Evolutionary conservation across 1,140 invertebrate species (phyloP).

Genomic region (Paramacrobiotus metropolitanus): DNA sequence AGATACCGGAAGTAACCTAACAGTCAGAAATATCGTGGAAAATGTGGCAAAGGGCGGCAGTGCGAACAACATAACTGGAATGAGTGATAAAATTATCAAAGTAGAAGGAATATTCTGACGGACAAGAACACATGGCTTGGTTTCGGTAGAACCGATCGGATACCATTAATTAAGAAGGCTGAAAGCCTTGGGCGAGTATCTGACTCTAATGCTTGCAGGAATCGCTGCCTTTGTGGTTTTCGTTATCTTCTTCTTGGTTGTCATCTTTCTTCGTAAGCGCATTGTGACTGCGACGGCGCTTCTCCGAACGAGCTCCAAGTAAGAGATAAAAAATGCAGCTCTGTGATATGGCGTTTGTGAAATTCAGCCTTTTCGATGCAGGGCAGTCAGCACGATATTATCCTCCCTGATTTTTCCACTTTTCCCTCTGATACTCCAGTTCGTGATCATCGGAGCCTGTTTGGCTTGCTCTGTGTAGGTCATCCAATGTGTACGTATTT

Average conservation of each 20-base stretch:
- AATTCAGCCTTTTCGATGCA: conserved; percentile 25
- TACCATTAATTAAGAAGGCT: not conserved
- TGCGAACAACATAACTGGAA: too few species aligned
- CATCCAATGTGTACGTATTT: conserved; percentile 15
- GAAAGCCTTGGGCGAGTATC: too few species aligned
- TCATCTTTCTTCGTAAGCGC: conserved; percentile 57
- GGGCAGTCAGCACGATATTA: conserved; percentile 57
- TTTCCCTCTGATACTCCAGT: conserved; percentile 58
- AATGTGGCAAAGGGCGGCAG: too few species aligned
- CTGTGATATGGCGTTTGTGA: not conserved
- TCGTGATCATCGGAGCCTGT: conserved; percentile 44
- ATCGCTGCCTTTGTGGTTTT: conserved; percentile 36
- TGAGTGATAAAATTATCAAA: too few species aligned
- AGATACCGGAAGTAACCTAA: too few species aligned
- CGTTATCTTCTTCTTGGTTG: conserved; percentile 41
- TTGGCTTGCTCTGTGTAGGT: conserved; percentile 37
- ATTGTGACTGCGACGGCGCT: conserved; percentile 69
- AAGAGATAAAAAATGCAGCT: conserved; percentile 7
- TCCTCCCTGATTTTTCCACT: conserved; percentile 71
- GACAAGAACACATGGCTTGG: not conserved
- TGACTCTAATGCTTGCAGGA: not conserved
- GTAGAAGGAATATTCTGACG: not conserved
- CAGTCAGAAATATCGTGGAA: too few species aligned
- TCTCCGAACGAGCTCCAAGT: conserved; percentile 50
- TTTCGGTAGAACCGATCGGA: not conserved